These are phyloP conservation scores for Penelope pileata DNA, from an alignment of 2,113 vertebrate species.

Conservation along the genomic window DNA sequence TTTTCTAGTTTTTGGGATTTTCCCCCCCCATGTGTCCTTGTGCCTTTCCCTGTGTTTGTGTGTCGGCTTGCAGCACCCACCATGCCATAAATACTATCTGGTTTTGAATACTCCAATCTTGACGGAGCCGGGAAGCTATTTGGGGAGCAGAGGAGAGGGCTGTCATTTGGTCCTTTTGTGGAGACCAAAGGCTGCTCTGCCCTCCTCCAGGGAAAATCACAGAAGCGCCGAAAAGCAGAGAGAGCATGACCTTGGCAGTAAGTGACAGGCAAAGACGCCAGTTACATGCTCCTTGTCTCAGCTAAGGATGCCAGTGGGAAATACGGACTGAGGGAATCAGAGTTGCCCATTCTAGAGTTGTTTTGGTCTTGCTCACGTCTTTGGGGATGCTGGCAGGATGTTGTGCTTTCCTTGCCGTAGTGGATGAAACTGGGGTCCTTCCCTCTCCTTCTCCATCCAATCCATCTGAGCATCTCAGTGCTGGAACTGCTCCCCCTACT, in stretches of 20 bases:
- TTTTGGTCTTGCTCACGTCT: background rate
- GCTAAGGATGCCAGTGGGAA: slow-evolving; percentile 19
- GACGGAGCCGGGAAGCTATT: background rate
- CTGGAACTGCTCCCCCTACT: background rate
- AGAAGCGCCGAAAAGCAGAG: slow-evolving; percentile 17
- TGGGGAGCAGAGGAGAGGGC: background rate
- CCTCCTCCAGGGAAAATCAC: background rate
- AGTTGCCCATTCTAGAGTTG: background rate
- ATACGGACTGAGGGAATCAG: background rate
- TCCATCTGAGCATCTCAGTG: background rate
- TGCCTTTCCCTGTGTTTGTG: background rate
- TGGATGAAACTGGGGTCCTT: background rate
- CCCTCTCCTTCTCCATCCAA: background rate
- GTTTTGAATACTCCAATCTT: slow-evolving; percentile 12
- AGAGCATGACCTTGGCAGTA: slow-evolving; percentile 18
- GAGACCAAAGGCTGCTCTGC: background rate
- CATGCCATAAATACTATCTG: background rate
- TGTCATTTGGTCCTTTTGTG: background rate
- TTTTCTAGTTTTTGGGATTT: background rate
- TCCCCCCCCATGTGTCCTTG: background rate
- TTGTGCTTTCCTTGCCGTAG: background rate
- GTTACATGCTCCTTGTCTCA: background rate
- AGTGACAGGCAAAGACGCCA: slow-evolving; percentile 18
- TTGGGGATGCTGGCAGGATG: background rate
- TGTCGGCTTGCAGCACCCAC: background rate